Conservation (phyloP, 2,113 vertebrate genomes). For the Centropus bengalensis region DNA sequence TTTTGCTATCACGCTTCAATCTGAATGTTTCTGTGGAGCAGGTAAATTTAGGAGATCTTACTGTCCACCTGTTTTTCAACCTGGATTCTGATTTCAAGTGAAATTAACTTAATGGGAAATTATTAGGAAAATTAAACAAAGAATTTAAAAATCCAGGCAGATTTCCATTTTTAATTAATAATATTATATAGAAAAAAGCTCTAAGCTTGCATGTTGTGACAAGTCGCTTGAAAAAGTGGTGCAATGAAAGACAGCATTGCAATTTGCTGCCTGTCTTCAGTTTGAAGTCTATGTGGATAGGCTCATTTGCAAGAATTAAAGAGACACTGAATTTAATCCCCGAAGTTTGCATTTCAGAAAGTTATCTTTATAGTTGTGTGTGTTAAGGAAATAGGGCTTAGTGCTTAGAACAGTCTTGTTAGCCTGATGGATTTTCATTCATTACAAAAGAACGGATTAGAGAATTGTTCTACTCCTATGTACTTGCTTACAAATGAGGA, state of each 20-base stretch:
- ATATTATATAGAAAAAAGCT: not conserved
- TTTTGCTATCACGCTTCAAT: not conserved
- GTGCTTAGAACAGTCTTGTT: slow-evolving; percentile 9
- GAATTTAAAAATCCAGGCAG: not conserved
- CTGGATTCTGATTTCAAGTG: not conserved
- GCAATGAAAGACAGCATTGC: not conserved
- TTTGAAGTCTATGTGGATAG: not conserved
- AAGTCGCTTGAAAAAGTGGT: not conserved
- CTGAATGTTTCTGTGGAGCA: not conserved
- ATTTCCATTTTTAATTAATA: not conserved
- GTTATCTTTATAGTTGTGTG: not conserved
- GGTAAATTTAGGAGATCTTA: not conserved
- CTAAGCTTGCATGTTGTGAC: not conserved
- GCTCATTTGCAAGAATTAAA: slow-evolving; percentile 1
- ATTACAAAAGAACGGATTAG: not conserved
- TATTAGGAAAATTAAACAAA: not conserved
- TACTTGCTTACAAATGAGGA: slow-evolving; percentile 1
- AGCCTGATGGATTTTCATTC: slow-evolving; percentile 10
- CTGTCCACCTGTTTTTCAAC: not conserved
- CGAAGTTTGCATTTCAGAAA: slow-evolving; percentile 1
- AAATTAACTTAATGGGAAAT: not conserved
- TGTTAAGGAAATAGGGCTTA: slow-evolving; percentile 4
- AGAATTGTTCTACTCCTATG: not conserved
- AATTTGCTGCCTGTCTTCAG: not conserved
- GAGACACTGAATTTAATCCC: not conserved